Conservation (phyloP, 2,797 vertebrate species). For the Apodemus agrarius region DNA sequence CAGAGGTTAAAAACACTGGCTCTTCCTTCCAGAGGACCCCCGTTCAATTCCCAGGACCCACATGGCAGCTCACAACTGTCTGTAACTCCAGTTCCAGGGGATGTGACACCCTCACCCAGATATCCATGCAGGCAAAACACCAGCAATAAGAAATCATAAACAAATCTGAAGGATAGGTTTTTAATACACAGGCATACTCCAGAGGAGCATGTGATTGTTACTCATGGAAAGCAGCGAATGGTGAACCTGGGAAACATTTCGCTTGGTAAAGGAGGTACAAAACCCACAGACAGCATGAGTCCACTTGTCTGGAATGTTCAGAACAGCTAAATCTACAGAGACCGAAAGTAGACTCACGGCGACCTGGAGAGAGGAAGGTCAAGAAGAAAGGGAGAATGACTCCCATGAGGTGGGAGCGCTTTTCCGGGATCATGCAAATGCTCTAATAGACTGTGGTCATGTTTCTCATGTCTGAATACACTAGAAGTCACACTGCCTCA, state of each 20-base stretch:
- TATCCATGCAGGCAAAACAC: not conserved
- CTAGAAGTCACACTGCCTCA: not conserved
- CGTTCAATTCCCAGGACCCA: not conserved
- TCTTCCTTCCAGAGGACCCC: not conserved
- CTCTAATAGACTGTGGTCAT: not conserved
- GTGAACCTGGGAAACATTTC: not conserved
- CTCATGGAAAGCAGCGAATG: slow-evolving; percentile 39
- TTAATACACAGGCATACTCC: not conserved
- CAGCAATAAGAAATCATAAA: not conserved
- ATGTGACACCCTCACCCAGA: not conserved
- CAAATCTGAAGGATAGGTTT: not conserved
- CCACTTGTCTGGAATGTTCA: not conserved
- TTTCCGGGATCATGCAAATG: not conserved
- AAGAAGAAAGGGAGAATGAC: not conserved
- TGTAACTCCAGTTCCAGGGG: not conserved
- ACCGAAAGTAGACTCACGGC: not conserved
- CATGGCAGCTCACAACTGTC: not conserved
- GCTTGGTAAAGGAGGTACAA: not conserved
- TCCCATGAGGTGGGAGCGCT: not conserved
- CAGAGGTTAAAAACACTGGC: not conserved
- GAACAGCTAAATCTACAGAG: not conserved
- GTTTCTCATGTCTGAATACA: not conserved
- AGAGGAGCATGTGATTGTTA: not conserved
- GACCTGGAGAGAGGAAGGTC: not conserved
- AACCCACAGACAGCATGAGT: not conserved